phyloP scores from a whole-genome alignment of 1,140 invertebrate genomes.

The Semibalanus balanoides region DNA sequence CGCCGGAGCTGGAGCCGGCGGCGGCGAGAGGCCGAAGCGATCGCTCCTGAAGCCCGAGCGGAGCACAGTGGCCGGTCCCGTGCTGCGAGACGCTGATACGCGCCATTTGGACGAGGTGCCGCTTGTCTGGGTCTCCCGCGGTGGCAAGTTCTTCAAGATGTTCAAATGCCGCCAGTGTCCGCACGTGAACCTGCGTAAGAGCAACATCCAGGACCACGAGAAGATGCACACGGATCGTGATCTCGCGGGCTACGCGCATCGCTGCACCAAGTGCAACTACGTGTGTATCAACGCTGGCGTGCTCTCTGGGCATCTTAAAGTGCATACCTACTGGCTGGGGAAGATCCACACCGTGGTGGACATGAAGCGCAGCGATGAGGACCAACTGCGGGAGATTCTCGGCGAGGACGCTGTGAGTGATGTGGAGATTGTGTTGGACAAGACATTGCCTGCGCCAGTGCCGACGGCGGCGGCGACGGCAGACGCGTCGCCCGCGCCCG shows the following conservation, averaged over 20 bases:
- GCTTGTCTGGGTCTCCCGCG: constrained; percentile 53
- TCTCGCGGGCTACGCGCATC: constrained; percentile 25
- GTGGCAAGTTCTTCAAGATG: constrained; percentile 60
- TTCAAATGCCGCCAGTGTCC: constrained; percentile 72
- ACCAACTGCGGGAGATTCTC: constrained; percentile 46
- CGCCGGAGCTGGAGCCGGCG: constrained; percentile 11
- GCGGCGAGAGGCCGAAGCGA: constrained; percentile 12
- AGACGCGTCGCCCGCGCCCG: constrained; percentile 10
- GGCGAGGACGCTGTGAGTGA: constrained; percentile 10
- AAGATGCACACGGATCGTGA: constrained; percentile 53
- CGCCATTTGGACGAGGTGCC: constrained; percentile 38
- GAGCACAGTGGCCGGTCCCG: constrained; percentile 21
- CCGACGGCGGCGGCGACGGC: constrained; percentile 3
- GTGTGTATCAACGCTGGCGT: constrained; percentile 56
- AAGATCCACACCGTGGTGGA: constrained; percentile 54
- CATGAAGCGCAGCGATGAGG: constrained; percentile 41
- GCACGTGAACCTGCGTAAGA: constrained; percentile 58
- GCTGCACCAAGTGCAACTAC: constrained; percentile 66
- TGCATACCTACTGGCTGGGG: constrained; percentile 53
- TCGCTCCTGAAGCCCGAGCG: not conserved
- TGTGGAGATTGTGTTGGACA: constrained; percentile 8
- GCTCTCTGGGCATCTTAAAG: constrained; percentile 59
- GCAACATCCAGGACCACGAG: constrained; percentile 71
- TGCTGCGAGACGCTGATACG: constrained; percentile 27
- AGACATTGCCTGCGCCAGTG: not conserved